Base-by-base conservation (phyloP, 1,140 invertebrate species). In the Spodoptera frugiperda region DNA sequence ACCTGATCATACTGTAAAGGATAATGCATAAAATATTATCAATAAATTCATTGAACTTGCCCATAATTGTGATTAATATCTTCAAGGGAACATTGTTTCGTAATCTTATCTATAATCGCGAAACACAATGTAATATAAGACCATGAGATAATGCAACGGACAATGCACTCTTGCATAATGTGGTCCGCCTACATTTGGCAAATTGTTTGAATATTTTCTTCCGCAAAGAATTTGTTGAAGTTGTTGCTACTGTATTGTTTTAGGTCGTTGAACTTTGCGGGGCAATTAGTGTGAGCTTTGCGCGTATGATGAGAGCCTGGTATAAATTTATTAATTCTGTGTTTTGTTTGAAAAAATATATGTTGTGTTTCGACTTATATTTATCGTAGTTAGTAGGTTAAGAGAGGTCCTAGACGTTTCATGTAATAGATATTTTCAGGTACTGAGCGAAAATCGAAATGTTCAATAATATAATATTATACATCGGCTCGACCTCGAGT, bases 121-220 rank as follows among this genome's bases (percentile, higher is more conserved):
- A 39, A 33, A 46, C 53, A 39, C 70, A 48, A 49, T 48, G 44
- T 30, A 63, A 70, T 65, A 49, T 65, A 57, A 63, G 21, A 5
- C 71, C n/a, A 55, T 51, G 54, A 78, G 51, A 74, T 74, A 78
- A 73, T 65, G 19, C 61, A 78, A 25, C 57, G 59, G 68, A 73
- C 68, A 78, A 73, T 78, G 76, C 76, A 71, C 76, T 65, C 57
- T 78, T 78, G 76, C 68, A 73, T 73, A 78, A 78, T 59, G 51
- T 25, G 25, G 19, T 51, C 17, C 59, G 70, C 68, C 59, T 21
- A 67, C 68, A 21, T 61, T 77, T 59, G 30, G 68, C 57, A 46
- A 72, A 73, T 78, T 78, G 76, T 71, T 73, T 70, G 33, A 44
- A 68, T 70, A 61, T 71, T 61, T 77, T 77, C 49, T 68, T 53